Evolutionary conservation across 35 echinoderm and acorn worm genomes (phyloP).

Genomic region (Lytechinus pictus): DNA sequence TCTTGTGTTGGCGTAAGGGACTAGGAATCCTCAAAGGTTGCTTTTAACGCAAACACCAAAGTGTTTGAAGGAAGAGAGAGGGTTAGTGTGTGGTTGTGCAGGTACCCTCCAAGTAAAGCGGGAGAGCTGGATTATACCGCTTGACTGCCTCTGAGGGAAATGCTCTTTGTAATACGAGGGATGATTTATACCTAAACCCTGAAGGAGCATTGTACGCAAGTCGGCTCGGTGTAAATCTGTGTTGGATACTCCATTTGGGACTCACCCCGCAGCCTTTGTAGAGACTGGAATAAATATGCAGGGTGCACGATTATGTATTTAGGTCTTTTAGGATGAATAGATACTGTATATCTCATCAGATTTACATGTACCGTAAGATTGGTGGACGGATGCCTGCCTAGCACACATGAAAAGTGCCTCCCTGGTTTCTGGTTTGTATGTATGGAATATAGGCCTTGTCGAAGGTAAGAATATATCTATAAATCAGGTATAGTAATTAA

Average conservation of each 20-base stretch:
- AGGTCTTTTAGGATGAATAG: not conserved
- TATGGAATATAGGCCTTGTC: not conserved
- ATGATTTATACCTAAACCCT: not conserved
- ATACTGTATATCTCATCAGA: not conserved
- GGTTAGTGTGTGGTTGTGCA: not conserved
- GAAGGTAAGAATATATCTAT: not conserved
- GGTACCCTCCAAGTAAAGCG: not conserved
- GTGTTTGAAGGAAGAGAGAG: not conserved
- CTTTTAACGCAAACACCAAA: not conserved
- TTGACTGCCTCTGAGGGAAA: not conserved
- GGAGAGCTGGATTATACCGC: not conserved
- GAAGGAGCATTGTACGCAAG: not conserved
- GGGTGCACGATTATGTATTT: not conserved
- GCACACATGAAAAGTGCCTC: not conserved
- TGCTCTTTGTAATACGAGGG: not conserved
- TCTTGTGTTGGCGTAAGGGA: not conserved
- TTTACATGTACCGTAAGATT: not conserved
- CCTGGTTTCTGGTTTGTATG: not conserved
- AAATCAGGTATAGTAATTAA: not conserved
- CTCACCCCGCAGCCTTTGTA: not conserved
- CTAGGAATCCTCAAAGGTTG: not conserved
- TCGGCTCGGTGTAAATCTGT: not conserved
- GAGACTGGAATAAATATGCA: not conserved
- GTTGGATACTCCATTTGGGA: not conserved
- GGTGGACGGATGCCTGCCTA: not conserved